phyloP scores from a whole-genome alignment of 2,888 invertebrate species.

The Amphiduros pacificus region DNA sequence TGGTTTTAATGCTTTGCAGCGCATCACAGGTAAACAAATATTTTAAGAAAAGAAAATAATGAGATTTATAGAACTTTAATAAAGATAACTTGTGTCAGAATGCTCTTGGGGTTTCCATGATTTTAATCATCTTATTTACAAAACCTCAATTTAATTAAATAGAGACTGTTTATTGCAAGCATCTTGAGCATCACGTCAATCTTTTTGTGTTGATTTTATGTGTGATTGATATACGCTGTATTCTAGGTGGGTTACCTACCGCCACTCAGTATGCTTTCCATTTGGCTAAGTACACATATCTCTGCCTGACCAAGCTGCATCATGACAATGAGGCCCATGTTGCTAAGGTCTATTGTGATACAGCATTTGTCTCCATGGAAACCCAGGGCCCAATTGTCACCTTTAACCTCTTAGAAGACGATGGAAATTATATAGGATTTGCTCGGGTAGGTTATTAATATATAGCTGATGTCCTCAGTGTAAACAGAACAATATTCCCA shows the following conservation, averaged over 20 bases:
- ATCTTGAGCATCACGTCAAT: too few relatives aligned
- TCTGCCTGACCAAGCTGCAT: constrained; percentile 66
- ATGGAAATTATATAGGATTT: constrained; percentile 83
- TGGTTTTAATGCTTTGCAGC: constrained; percentile 77
- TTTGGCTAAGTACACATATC: constrained; percentile 72
- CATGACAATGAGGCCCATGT: constrained; percentile 76
- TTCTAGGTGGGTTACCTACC: constrained; percentile 53
- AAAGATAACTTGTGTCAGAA: too few relatives aligned
- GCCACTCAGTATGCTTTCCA: constrained; percentile 72
- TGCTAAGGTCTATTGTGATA: constrained; percentile 70
- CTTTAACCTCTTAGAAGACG: constrained; percentile 80
- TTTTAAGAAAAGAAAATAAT: too few relatives aligned
- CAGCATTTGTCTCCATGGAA: constrained; percentile 59
- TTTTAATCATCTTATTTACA: too few relatives aligned
- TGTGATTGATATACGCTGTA: too few relatives aligned
- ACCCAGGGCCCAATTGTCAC: constrained; percentile 85
- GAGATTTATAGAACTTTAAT: too few relatives aligned
- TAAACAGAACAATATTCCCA: too few relatives aligned
- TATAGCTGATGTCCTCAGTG: too few relatives aligned
- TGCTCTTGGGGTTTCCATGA: too few relatives aligned
- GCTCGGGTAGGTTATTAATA: constrained; percentile 78
- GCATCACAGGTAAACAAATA: constrained; percentile 65
- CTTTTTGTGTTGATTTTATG: too few relatives aligned
- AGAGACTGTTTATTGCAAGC: too few relatives aligned
- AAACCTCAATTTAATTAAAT: too few relatives aligned